Conservation (phyloP, 2,797 vertebrate species). For the Rhinella marina region DNA sequence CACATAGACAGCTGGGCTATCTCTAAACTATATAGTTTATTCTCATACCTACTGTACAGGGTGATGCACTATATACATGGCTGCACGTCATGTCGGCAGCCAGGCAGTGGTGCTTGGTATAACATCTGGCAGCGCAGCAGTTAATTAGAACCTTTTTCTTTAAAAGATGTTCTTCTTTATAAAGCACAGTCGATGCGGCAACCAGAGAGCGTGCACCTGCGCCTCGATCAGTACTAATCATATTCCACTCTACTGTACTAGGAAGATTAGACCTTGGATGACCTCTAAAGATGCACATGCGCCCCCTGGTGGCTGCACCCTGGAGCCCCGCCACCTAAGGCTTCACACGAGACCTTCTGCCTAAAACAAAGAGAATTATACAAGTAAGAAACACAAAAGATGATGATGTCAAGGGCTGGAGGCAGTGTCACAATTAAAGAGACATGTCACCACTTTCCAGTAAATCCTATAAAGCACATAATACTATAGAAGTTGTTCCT, state of each 20-base stretch:
- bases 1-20: too few relatives aligned
- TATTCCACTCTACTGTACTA: constrained; percentile 7
- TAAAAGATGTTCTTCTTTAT: background rate
- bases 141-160: background rate
- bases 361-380: constrained; percentile 22
- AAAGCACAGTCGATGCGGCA: background rate
- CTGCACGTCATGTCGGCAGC: background rate
- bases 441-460: background rate
- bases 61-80: background rate
- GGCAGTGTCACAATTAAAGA: background rate
- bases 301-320: background rate
- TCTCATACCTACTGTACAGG: too few relatives aligned
- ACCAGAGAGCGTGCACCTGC: constrained; percentile 9
- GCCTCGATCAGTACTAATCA: constrained; percentile 17
- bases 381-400: constrained; percentile 1
- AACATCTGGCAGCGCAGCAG: background rate
- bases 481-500: background rate
- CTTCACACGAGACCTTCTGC: constrained; percentile 4
- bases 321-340: constrained; percentile 31
- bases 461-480: background rate
- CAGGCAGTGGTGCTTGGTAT: background rate
- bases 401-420: background rate
- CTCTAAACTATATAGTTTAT: too few relatives aligned
- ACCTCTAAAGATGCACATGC: constrained; percentile 21
- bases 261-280: constrained; percentile 43